Base-by-base conservation (phyloP, 2,113 vertebrate species). In the Puma concolor region DNA sequence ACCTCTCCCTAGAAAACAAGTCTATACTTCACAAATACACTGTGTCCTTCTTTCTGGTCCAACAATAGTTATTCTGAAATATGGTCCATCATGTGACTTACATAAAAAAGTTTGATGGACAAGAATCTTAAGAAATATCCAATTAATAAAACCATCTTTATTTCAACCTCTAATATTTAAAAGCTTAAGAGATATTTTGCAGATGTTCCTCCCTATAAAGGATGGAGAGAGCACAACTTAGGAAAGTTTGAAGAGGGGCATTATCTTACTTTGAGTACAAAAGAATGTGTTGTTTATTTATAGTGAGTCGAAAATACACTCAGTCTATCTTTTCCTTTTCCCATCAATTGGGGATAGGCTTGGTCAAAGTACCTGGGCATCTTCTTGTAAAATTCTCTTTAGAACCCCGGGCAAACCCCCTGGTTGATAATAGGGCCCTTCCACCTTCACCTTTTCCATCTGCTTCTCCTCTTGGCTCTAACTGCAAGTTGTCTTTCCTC, bases 11-110 rank as follows among this genome's bases (percentile, higher is more conserved):
- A 74, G 41, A 79, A 95, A 87, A 87, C 15, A 72, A 41, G 15
- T 57, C 6, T 77, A 23, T 79, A 12, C 48, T 36, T 44, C 64
- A 38, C 25, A 84, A 66, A 85, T 38, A 88, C 33, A 33, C 48
- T 31, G 1, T 41, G n/a, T 44, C 36, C 25, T 91, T 77, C n/a
- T 79, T 38, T 67, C 54, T 31, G 29, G 38, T 89, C 50, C 52
- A 81, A 36, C 7, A 82, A 69, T 36, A 87, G 7, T n/a, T 74
- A 7, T 74, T 90, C 17, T 97, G 88, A 94, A 96, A 72, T 79
- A 60, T 19, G 36, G 14, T 52, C 29, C 60, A 48, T 66, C 14
- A 7, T 48, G 19, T 79, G 52, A 77, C 10, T 21, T 27, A n/a
- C 44, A 88, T 48, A 54, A 76, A 67, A 82, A n/a, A 48, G 2